phyloP scores from a whole-genome alignment of 2,888 invertebrate species.

The Lissonota sp. region DNA sequence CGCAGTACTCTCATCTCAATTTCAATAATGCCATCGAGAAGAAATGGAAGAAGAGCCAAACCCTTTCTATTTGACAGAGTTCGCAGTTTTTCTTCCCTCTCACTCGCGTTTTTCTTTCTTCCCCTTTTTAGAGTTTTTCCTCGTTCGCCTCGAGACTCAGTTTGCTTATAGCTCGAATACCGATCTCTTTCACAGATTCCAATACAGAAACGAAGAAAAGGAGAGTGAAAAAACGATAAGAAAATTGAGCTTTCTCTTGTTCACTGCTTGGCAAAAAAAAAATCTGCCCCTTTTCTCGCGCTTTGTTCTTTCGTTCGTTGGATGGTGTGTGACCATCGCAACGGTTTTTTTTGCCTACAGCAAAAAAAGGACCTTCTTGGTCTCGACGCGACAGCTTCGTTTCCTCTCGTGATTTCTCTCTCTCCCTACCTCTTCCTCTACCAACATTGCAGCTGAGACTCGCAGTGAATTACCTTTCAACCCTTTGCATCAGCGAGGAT shows the following conservation, averaged over 20 bases:
- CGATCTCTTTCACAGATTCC: conserved; percentile 48
- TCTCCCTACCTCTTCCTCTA: neutral
- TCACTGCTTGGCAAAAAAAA: conserved; percentile 16
- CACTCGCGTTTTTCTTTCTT: conserved; percentile 6
- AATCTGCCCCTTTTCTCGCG: conserved; percentile 45
- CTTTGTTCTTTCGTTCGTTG: conserved; percentile 50
- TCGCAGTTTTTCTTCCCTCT: neutral
- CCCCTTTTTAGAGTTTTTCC: conserved; percentile 25
- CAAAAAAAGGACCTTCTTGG: conserved; percentile 43
- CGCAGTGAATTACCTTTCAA: conserved; percentile 46
- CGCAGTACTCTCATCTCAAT: conserved; percentile 54
- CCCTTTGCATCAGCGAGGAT: conserved; percentile 44
- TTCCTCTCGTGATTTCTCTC: neutral
- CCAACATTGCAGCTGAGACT: conserved; percentile 16
- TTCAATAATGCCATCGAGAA: conserved; percentile 59
- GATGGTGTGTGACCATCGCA: conserved; percentile 33
- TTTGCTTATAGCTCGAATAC: conserved; percentile 32
- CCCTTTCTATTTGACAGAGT: conserved; percentile 17
- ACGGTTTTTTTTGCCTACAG: conserved; percentile 13
- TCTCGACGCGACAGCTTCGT: conserved; percentile 5
- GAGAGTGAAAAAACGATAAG: conserved; percentile 28
- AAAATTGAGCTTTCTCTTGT: conserved; percentile 41
- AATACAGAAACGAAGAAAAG: conserved; percentile 47
- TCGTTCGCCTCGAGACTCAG: conserved; percentile 35
- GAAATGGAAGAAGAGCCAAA: conserved; percentile 35